A percentile compares a stretch with the other conserved stretches of the same genome.
These are phyloP conservation scores for Rhopalosiphum nymphaeae DNA, from an alignment of 2,888 invertebrate species.

Conservation along the genomic window DNA sequence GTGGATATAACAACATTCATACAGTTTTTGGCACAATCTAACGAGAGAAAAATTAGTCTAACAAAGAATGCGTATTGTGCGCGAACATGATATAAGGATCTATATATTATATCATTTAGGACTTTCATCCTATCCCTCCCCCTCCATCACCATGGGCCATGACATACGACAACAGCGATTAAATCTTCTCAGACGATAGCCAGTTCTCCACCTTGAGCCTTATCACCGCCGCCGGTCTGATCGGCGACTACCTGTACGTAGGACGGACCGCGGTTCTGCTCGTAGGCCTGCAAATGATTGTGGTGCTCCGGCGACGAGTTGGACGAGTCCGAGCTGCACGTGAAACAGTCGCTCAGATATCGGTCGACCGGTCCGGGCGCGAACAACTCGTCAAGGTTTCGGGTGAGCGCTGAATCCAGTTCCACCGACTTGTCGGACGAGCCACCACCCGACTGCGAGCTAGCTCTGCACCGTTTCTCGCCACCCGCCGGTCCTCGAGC, in stretches of 20 bases:
- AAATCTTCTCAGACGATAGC: slow-evolving; percentile 15
- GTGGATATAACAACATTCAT: neutral
- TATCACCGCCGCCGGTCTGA: slow-evolving; percentile 34
- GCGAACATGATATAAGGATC: neutral
- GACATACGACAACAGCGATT: neutral
- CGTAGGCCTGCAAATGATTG: slow-evolving; percentile 21
- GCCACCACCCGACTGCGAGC: slow-evolving; percentile 34
- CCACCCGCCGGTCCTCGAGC: slow-evolving; percentile 20
- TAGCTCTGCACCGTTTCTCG: slow-evolving; percentile 49
- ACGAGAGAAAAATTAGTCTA: neutral
- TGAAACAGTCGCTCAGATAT: slow-evolving; percentile 49
- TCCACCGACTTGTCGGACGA: slow-evolving; percentile 43
- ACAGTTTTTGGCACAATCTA: slow-evolving; percentile 61
- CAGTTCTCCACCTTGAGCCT: slow-evolving; percentile 10
- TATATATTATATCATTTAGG: neutral
- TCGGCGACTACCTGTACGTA: slow-evolving; percentile 44
- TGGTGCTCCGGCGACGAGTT: slow-evolving; percentile 58
- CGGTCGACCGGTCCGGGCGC: neutral
- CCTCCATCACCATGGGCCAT: neutral
- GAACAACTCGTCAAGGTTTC: slow-evolving; percentile 53
- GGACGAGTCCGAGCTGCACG: slow-evolving; percentile 55
- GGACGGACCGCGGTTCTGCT: slow-evolving; percentile 35
- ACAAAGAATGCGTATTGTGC: slow-evolving; percentile 48
- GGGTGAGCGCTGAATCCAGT: slow-evolving; percentile 19
- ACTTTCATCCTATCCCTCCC: neutral